Evolutionary conservation across 2,797 vertebrate genomes (phyloP).

Genomic region (Pipistrellus nathusii): DNA sequence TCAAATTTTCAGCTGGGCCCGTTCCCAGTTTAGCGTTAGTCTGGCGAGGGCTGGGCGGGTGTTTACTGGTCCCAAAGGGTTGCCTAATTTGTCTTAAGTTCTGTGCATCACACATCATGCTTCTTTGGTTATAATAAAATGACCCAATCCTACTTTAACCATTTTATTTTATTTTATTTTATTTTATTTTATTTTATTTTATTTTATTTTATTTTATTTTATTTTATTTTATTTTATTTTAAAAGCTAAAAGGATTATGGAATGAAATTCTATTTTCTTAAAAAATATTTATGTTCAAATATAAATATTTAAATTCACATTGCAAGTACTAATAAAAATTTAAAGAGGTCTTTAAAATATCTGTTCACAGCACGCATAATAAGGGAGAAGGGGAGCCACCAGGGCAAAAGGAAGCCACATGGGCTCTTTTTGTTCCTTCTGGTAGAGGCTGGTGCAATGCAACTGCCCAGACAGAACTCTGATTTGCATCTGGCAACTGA

Average conservation of each 20-base stretch:
- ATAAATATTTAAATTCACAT: conserved; percentile 54
- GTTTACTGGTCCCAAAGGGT: conserved; percentile 25
- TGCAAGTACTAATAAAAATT: conserved; percentile 20
- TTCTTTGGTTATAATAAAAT: conserved; percentile 29
- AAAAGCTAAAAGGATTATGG: neutral
- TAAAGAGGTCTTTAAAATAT: conserved; percentile 10
- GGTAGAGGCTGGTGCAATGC: neutral
- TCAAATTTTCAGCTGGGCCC: neutral
- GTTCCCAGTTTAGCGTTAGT: conserved; percentile 22
- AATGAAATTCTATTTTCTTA: conserved; percentile 33
- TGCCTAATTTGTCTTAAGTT: conserved; percentile 19
- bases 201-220: conserved; percentile 38
- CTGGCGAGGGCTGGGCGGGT: neutral
- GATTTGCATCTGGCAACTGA: neutral
- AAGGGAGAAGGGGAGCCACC: neutral
- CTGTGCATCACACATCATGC: neutral
- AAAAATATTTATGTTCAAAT: conserved; percentile 61
- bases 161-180: conserved; percentile 23
- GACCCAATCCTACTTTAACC: conserved; percentile 5
- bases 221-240: neutral
- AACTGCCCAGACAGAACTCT: neutral
- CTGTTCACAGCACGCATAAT: neutral
- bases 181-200: neutral
- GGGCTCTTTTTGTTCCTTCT: neutral
- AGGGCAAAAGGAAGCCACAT: neutral